Percentiles rank a stretch among this genome's conserved stretches.
phyloP scores from a whole-genome alignment of 2,113 vertebrate genomes.

The Tautogolabrus adspersus region DNA sequence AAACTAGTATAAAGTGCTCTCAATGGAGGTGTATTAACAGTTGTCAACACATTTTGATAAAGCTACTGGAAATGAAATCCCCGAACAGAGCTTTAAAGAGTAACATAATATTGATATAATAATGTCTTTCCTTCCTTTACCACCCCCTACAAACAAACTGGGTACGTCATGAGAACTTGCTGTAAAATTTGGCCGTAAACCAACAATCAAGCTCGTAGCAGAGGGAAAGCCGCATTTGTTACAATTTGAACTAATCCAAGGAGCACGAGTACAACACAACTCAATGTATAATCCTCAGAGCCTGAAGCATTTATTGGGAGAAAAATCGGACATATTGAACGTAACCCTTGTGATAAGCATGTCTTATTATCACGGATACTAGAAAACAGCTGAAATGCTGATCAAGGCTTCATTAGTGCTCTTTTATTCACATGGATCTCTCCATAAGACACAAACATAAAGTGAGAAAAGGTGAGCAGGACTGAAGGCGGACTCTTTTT shows the following conservation, averaged over 20 bases:
- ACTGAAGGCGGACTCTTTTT: too few relatives aligned
- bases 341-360: background rate
- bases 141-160: slow-evolving; percentile 16
- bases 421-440: background rate
- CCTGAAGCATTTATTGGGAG: background rate
- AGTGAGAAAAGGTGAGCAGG: background rate
- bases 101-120: slow-evolving; percentile 20
- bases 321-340: slow-evolving; percentile 20
- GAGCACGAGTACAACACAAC: background rate
- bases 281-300: slow-evolving; percentile 32
- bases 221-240: slow-evolving; percentile 2
- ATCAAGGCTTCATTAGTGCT: background rate
- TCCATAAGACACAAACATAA: background rate
- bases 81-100: slow-evolving; percentile 10
- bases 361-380: slow-evolving; percentile 7
- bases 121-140: slow-evolving; percentile 44
- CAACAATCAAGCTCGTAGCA: background rate
- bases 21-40: background rate
- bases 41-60: background rate
- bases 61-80: background rate
- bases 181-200: slow-evolving; percentile 25
- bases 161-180: slow-evolving; percentile 19
- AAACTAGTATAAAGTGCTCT: slow-evolving; percentile 18
- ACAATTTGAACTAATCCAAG: slow-evolving; percentile 23
- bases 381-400: background rate